These are phyloP conservation scores for Nasua narica DNA, from an alignment of 2,797 vertebrate species.

Conservation along the genomic window DNA sequence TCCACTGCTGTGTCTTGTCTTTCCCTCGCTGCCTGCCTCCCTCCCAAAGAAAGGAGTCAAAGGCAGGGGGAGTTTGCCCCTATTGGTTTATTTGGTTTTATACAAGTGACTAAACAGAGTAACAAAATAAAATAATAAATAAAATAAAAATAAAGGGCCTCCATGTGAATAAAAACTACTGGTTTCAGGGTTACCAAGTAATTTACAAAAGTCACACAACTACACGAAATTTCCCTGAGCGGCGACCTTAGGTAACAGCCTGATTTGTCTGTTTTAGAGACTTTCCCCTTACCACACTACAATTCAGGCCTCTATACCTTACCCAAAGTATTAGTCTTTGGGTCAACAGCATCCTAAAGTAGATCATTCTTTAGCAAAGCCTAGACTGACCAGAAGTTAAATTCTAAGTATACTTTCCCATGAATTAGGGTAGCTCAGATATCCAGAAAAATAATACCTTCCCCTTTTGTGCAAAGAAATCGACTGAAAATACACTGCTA, in stretches of 20 bases:
- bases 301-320: background rate
- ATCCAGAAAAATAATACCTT: background rate
- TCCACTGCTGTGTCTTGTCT: background rate
- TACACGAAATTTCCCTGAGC: background rate
- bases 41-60: slow-evolving; percentile 74
- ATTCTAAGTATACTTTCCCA: background rate
- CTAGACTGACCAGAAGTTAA: background rate
- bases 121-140: too few species aligned
- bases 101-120: slow-evolving; percentile 75
- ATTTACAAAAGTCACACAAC: background rate
- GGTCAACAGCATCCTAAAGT: background rate
- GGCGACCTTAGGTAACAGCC: background rate
- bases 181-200: background rate
- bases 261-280: background rate
- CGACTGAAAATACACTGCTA: background rate
- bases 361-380: background rate
- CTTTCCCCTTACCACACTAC: background rate
- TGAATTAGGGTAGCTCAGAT: background rate
- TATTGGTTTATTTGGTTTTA: slow-evolving; percentile 78
- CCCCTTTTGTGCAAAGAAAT: background rate
- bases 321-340: background rate
- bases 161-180: background rate
- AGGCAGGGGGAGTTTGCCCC: slow-evolving; percentile 64
- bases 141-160: too few species aligned
- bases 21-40: slow-evolving; percentile 56